Evolutionary conservation across 2,113 vertebrate species (phyloP).

Genomic region (Egretta garzetta): DNA sequence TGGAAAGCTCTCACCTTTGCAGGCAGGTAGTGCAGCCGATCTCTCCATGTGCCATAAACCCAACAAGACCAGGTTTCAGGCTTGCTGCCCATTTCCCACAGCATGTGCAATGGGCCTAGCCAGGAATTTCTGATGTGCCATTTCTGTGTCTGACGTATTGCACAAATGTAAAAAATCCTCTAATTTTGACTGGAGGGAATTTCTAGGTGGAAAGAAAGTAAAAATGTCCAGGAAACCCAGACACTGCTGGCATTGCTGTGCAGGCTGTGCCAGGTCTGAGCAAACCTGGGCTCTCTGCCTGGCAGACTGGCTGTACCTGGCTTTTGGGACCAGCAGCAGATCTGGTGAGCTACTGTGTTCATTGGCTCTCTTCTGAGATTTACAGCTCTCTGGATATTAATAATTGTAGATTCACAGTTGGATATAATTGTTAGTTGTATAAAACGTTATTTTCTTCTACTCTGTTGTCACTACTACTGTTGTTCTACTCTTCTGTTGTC

Average conservation of each 20-base stretch:
- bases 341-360: background rate
- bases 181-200: background rate
- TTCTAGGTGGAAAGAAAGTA: background rate
- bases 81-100: background rate
- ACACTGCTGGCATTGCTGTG: background rate
- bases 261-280: background rate
- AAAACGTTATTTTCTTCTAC: background rate
- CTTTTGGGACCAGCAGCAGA: background rate
- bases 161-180: background rate
- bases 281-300: background rate
- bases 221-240: background rate
- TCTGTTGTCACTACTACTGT: background rate
- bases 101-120: fast-evolving
- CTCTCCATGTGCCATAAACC: fast-evolving
- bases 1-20: background rate
- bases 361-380: background rate
- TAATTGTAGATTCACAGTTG: background rate
- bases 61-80: background rate
- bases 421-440: background rate
- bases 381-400: background rate
- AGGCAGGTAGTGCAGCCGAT: fast-evolving
- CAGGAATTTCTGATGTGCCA: background rate
- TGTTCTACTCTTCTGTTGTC: background rate
- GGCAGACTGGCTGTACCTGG: background rate
- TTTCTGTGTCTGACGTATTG: background rate